A percentile compares a stretch with the other conserved stretches of the same genome.
Evolutionary conservation across 2,113 vertebrate genomes (phyloP).

Genomic region (Melozone crissalis): DNA sequence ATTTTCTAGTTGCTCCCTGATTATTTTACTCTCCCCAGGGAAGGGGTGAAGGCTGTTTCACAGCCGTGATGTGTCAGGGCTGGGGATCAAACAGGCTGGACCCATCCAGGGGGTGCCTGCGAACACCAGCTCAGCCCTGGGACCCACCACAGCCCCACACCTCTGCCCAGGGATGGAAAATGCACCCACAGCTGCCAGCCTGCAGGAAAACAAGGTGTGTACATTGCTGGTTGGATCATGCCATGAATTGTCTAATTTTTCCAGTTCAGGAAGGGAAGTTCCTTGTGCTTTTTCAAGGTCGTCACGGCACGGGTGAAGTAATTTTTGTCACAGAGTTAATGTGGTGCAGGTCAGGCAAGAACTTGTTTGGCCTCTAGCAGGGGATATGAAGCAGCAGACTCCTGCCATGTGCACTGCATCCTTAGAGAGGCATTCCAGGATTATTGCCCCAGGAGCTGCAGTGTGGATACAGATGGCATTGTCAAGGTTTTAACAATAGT

Average conservation of each 20-base stretch:
- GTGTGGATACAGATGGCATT: background rate
- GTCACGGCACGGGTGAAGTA: rapidly evolving
- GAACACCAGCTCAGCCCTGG: background rate
- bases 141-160: rapidly evolving
- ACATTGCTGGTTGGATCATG: background rate
- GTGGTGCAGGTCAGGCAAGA: rapidly evolving
- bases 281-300: background rate
- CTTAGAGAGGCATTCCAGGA: background rate
- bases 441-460: background rate
- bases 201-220: background rate
- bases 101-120: background rate
- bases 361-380: background rate
- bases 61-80: background rate
- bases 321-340: background rate
- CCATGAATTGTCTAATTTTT: background rate
- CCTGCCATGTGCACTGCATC: background rate
- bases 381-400: background rate
- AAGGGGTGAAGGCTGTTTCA: background rate
- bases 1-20: background rate
- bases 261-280: background rate
- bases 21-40: background rate
- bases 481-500: background rate
- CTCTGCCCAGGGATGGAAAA: background rate
- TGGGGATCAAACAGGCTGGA: background rate
- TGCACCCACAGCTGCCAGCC: background rate